phyloP scores from a whole-genome alignment of 2,113 vertebrate genomes.

The Erpornis zantholeuca region DNA sequence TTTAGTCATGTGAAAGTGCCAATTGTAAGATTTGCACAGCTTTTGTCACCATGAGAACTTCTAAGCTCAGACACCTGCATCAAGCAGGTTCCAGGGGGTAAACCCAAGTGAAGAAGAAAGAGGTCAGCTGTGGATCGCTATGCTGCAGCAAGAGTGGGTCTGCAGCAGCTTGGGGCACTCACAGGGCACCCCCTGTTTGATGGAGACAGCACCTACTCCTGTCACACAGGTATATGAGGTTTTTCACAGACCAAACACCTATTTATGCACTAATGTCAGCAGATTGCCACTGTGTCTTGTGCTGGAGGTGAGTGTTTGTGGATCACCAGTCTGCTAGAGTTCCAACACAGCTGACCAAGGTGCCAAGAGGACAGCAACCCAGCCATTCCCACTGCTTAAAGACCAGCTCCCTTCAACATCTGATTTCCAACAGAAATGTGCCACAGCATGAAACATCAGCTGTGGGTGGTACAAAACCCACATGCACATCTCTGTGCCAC shows the following conservation, averaged over 20 bases:
- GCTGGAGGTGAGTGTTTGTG: background rate
- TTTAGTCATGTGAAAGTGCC: background rate
- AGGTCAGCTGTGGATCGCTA: background rate
- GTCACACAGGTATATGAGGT: background rate
- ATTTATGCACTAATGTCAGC: background rate
- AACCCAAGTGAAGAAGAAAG: background rate
- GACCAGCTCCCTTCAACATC: background rate
- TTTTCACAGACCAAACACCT: background rate
- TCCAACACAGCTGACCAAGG: background rate
- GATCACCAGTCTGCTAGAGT: background rate
- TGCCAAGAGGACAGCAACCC: background rate
- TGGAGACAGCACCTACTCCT: background rate
- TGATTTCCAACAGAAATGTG: background rate
- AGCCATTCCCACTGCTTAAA: background rate
- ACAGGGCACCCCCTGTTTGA: background rate
- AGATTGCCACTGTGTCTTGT: background rate
- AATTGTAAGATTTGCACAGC: background rate
- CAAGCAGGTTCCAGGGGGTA: background rate
- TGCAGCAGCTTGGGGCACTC: background rate
- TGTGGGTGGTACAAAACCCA: background rate
- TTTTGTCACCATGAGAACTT: background rate
- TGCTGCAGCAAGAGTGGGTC: rapidly evolving
- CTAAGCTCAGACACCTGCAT: background rate
- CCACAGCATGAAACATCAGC: background rate
- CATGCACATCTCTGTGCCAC: background rate